phyloP scores from a whole-genome alignment of 2,113 vertebrate genomes.

The Marmota monax region DNA sequence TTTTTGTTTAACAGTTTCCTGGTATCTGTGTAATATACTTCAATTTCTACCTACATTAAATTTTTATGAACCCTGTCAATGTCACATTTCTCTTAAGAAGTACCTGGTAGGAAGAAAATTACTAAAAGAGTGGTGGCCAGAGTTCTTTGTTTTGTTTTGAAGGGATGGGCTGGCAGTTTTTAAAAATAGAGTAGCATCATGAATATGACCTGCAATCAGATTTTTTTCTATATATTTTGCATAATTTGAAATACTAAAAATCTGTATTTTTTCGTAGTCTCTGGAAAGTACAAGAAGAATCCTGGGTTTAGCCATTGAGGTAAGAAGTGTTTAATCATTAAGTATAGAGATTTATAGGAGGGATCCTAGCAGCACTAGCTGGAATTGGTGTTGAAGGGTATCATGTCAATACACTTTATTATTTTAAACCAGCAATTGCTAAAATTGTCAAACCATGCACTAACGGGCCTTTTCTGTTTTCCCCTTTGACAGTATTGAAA shows the following conservation, averaged over 20 bases:
- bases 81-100: slow-evolving; percentile 25
- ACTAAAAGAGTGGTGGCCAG: background rate
- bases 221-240: slow-evolving; percentile 53
- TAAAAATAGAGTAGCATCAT: slow-evolving; percentile 33
- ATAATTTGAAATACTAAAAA: slow-evolving; percentile 65
- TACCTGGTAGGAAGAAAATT: slow-evolving; percentile 37
- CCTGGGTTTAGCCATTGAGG: slow-evolving; percentile 96
- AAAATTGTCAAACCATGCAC: slow-evolving; percentile 7
- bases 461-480: slow-evolving; percentile 25
- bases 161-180: background rate
- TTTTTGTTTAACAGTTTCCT: slow-evolving; percentile 27
- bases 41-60: slow-evolving; percentile 32
- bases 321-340: slow-evolving; percentile 85
- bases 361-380: background rate
- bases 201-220: slow-evolving; percentile 26
- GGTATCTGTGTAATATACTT: slow-evolving; percentile 6
- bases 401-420: background rate
- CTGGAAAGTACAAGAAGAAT: slow-evolving; percentile 98
- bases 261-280: slow-evolving; percentile 88
- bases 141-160: slow-evolving; percentile 56
- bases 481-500: slow-evolving; percentile 1
- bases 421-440: slow-evolving; percentile 53
- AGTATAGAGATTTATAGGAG: slow-evolving; percentile 22
- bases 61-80: slow-evolving; percentile 28
- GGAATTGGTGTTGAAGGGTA: slow-evolving; percentile 48